Base-by-base conservation (phyloP, 2,888 invertebrate genomes). In the Pseudococcus jackbeardsleyi region DNA sequence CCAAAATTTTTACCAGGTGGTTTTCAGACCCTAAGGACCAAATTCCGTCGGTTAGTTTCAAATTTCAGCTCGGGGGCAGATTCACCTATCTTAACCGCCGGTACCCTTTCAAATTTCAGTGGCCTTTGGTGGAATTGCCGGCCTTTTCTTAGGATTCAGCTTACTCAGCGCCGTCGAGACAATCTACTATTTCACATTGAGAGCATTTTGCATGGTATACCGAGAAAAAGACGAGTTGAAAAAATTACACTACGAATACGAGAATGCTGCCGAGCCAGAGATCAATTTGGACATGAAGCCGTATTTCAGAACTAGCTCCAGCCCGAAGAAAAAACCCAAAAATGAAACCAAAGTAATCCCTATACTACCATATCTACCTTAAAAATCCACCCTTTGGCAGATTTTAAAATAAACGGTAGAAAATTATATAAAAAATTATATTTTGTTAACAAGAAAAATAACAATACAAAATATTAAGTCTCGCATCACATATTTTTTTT, bases 171-270 rank as follows among this genome's bases (percentile, higher is more conserved):
- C 90, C 17, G 91, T 91, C 11, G 93, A 93, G 89, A 89, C 93
- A 17, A 17, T 93, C 19, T 93, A 93, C 89, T 92, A 90, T 88
- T 89, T 90, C 79, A 90, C 90, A 0, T 84, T 90, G 15, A 88
- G 90, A 84, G 94, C 94, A 15, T 94, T 93, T 89, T 95, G 95
- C 90, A 93, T 94, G 91, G 92, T 93, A 9, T 92, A 92, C 85
- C 92, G 93, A 17, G 93, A 94, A 90, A 91, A 91, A 0, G 89
- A 92, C 77, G 91, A 92, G 89, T 91, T 94, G 90, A 91, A 92
- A 39, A 91, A 91, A 72, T 92, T 94, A 89, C 92, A 93, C 42
- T 91, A 91, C 0, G 93, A 93, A 89, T 90, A 90, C 42, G 90
- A 91, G 39, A 89, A 90, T 12, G 90, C 91, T 89, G 90, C 90